phyloP scores from a whole-genome alignment of 2,113 vertebrate species.

The Pitta sordida region DNA sequence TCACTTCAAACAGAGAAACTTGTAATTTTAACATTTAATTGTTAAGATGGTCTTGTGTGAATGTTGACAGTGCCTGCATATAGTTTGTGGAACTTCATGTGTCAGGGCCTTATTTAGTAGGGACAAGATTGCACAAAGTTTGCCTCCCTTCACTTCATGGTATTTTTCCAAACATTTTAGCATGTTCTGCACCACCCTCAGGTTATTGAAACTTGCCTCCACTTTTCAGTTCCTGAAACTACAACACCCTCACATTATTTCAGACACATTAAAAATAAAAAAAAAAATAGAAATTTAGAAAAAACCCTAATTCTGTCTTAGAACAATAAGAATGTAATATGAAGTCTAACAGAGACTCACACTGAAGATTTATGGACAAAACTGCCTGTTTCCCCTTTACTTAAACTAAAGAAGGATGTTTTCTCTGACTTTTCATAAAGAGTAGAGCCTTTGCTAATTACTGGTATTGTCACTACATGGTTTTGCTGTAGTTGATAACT shows the following conservation, averaged over 20 bases:
- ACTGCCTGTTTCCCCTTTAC: not conserved
- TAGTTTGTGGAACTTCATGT: not conserved
- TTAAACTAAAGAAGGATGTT: not conserved
- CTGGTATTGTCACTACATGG: not conserved
- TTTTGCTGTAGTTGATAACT: not conserved
- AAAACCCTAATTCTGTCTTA: not conserved
- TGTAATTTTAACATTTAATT: not conserved
- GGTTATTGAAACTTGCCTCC: not conserved
- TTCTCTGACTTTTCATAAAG: not conserved
- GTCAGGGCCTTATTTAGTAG: not conserved
- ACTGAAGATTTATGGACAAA: not conserved
- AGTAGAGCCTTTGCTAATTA: not conserved
- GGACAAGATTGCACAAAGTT: not conserved
- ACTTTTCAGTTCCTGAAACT: not conserved
- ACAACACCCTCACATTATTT: no score
- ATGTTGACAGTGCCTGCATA: not conserved
- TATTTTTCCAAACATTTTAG: not conserved
- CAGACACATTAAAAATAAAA: no score
- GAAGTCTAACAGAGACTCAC: not conserved
- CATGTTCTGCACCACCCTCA: not conserved
- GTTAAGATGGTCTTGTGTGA: not conserved
- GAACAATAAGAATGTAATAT: not conserved
- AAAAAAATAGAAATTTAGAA: not conserved
- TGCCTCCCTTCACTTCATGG: not conserved
- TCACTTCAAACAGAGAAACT: not conserved